These are phyloP conservation scores for Sarcophaga rosellei DNA, from an alignment of 2,888 invertebrate genomes.

Conservation along the genomic window DNA sequence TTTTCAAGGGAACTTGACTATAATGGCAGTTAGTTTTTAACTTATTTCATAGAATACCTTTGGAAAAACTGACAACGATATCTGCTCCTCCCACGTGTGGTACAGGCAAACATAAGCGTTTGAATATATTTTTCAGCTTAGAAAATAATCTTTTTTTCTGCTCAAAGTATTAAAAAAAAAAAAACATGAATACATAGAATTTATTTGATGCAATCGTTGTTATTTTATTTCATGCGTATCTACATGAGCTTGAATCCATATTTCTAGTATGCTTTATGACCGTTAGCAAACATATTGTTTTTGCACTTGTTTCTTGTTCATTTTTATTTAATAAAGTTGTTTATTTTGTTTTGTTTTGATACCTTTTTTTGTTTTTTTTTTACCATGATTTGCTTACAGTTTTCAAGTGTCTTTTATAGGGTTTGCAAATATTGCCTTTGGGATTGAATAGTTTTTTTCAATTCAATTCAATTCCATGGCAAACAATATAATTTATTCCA, in stretches of 20 bases:
- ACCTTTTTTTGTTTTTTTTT: slow-evolving; percentile 14
- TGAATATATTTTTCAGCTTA: neutral
- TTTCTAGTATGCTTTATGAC: slow-evolving; percentile 39
- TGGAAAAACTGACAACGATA: neutral
- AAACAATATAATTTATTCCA: slow-evolving; percentile 46
- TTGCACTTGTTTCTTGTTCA: neutral
- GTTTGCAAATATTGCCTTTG: slow-evolving; percentile 47
- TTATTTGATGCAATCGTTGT: slow-evolving; percentile 19
- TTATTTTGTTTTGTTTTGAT: slow-evolving; percentile 19
- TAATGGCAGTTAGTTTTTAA: neutral
- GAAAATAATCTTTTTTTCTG: neutral
- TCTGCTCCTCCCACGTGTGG: neutral
- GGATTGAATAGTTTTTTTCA: slow-evolving; percentile 33
- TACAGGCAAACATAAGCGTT: neutral
- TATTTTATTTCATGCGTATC: neutral
- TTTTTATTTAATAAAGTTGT: slow-evolving; percentile 30
- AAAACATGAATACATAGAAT: neutral
- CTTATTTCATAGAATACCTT: neutral
- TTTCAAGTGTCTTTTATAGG: slow-evolving; percentile 44
- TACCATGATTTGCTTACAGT: slow-evolving; percentile 36
- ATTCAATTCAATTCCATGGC: slow-evolving; percentile 35
- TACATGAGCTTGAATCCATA: neutral
- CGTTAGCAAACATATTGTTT: slow-evolving; percentile 58
- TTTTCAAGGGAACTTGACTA: slow-evolving; percentile 30
- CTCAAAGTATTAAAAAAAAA: neutral